These are phyloP conservation scores for Temnothorax unifasciatus DNA, from an alignment of 2,888 invertebrate species.

Conservation along the genomic window DNA sequence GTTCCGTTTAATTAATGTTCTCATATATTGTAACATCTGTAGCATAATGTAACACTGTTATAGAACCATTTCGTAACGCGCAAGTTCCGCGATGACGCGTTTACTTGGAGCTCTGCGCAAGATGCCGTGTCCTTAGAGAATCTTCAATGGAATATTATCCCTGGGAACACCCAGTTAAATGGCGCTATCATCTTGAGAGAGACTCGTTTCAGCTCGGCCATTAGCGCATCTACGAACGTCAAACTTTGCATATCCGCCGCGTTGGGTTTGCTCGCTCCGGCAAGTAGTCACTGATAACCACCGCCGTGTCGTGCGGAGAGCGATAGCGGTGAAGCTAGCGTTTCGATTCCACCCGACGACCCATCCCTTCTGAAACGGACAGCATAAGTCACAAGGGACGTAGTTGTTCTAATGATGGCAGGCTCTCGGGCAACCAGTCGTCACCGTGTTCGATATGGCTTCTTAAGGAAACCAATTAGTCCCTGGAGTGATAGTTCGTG, in stretches of 20 bases:
- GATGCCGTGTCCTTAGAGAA: constrained; percentile 68
- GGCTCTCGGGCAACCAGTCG: constrained; percentile 16
- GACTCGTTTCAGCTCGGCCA: constrained; percentile 72
- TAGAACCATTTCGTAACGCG: constrained; percentile 45
- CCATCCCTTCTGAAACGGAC: constrained; percentile 16
- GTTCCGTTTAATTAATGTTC: constrained; percentile 44
- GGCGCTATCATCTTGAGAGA: constrained; percentile 68
- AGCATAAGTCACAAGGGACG: constrained; percentile 34
- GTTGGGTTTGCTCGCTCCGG: constrained; percentile 58
- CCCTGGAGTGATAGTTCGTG: not conserved
- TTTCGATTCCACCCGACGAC: constrained; percentile 40
- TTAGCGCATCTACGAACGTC: constrained; percentile 74
- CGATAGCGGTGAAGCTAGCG: constrained; percentile 28
- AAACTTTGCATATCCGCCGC: constrained; percentile 71
- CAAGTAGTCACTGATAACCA: constrained; percentile 68
- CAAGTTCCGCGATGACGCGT: constrained; percentile 61
- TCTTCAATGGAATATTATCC: constrained; percentile 72
- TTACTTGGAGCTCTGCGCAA: constrained; percentile 64
- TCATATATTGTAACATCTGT: constrained; percentile 44
- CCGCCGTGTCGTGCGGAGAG: constrained; percentile 23
- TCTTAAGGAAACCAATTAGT: constrained; percentile 46
- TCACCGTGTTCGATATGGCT: constrained; percentile 34
- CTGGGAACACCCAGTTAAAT: constrained; percentile 61
- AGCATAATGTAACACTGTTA: constrained; percentile 48
- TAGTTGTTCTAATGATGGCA: constrained; percentile 35